Conservation (phyloP, 2,797 vertebrate genomes). For the Crocidura indochinensis region DNA sequence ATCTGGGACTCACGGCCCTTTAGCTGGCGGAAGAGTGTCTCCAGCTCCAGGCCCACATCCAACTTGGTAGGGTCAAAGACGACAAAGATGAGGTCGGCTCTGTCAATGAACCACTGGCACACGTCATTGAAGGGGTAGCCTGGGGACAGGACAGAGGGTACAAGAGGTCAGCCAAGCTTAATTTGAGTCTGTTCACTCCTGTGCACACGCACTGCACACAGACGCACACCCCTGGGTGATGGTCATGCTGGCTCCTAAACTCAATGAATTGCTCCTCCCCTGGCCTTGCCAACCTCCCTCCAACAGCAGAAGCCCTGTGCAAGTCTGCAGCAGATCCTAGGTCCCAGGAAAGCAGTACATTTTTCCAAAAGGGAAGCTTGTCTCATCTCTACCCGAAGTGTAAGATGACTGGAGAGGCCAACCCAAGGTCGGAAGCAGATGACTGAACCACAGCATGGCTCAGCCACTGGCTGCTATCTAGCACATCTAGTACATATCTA, state of each 20-base stretch:
- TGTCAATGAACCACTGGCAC: constrained; percentile 99
- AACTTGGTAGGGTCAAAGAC: constrained; percentile 99
- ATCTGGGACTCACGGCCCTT: constrained; percentile 99
- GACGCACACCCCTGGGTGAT: neutral
- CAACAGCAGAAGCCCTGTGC: constrained; percentile 41
- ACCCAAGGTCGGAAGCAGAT: too few relatives aligned
- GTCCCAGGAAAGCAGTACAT: constrained; percentile 25
- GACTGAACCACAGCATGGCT: too few relatives aligned
- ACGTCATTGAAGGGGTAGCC: constrained; percentile 99
- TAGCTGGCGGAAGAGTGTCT: constrained; percentile 98
- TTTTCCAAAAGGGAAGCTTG: constrained; percentile 53
- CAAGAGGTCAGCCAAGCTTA: constrained; percentile 21
- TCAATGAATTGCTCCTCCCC: constrained; percentile 4
- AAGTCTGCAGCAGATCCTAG: constrained; percentile 34
- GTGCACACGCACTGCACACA: too few relatives aligned
- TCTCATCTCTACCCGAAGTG: too few relatives aligned
- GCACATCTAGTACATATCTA: neutral
- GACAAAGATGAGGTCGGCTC: constrained; percentile 98
- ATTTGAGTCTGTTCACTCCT: neutral
- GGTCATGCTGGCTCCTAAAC: constrained; percentile 33
- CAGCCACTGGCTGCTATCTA: neutral
- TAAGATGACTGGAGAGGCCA: too few relatives aligned
- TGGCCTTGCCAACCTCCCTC: constrained; percentile 17
- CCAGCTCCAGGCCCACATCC: constrained; percentile 97
- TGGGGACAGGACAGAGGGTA: constrained; percentile 49